Conservation (phyloP, 2,888 invertebrate species). For the Dendrolimus houi region DNA sequence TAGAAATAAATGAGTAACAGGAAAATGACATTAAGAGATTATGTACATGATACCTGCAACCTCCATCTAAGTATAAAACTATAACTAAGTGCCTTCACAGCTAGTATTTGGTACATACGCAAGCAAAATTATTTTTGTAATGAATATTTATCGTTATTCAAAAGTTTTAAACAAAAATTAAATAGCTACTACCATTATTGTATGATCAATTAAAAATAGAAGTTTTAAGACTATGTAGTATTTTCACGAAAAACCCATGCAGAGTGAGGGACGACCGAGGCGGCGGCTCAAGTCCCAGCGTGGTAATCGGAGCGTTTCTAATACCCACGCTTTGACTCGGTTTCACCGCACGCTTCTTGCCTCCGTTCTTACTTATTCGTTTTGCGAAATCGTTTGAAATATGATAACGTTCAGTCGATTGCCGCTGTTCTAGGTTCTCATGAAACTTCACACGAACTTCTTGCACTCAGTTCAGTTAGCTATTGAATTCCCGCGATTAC, state of each 20-base stretch:
- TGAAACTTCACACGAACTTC: slow-evolving; percentile 66
- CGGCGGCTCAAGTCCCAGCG: slow-evolving; percentile 41
- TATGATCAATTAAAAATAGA: no score
- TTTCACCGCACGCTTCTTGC: slow-evolving; percentile 75
- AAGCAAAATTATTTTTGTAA: no score
- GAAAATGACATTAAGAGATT: no score
- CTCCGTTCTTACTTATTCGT: slow-evolving; percentile 71
- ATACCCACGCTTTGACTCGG: slow-evolving; percentile 73
- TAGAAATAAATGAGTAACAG: no score
- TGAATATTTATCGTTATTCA: no score
- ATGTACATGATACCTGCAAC: no score
- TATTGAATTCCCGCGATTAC: slow-evolving; percentile 62
- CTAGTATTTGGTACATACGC: no score
- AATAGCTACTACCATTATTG: no score
- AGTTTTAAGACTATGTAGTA: neutral
- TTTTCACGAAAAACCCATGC: neutral
- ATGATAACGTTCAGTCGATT: slow-evolving; percentile 68
- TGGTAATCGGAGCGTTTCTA: slow-evolving; percentile 75
- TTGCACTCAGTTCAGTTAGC: slow-evolving; percentile 48
- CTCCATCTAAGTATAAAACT: no score
- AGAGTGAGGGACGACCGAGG: slow-evolving; percentile 14
- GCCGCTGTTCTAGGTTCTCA: slow-evolving; percentile 55
- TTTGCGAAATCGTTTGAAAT: slow-evolving; percentile 75
- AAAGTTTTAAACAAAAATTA: no score
- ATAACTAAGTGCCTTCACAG: no score